These are phyloP conservation scores for Spodoptera littoralis DNA, from an alignment of 2,888 invertebrate genomes.

Conservation along the genomic window DNA sequence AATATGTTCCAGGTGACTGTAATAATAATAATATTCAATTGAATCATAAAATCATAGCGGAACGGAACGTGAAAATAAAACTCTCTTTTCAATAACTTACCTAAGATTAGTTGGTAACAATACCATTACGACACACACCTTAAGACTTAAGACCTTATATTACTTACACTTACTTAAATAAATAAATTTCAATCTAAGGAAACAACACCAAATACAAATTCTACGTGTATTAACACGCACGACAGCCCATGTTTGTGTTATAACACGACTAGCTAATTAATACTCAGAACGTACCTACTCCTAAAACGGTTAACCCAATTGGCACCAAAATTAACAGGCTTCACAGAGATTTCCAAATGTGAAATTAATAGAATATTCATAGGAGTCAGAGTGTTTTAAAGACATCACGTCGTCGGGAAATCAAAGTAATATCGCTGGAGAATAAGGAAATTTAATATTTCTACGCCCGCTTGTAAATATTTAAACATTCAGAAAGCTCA, in stretches of 20 bases:
- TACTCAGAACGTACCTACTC: constrained; percentile 45
- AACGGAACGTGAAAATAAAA: too few relatives aligned
- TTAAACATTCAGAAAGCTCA: neutral
- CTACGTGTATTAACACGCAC: constrained; percentile 15
- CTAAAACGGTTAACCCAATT: constrained; percentile 55
- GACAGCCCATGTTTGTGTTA: constrained; percentile 33
- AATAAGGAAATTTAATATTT: constrained; percentile 13
- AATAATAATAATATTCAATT: too few relatives aligned
- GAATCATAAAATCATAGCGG: too few relatives aligned
- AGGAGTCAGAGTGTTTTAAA: constrained; percentile 38
- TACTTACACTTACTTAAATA: constrained; percentile 8
- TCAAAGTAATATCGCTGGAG: constrained; percentile 21
- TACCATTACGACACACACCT: constrained; percentile 1
- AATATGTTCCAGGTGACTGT: too few relatives aligned
- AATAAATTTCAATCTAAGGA: constrained; percentile 13
- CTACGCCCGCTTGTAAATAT: neutral
- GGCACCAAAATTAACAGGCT: constrained; percentile 52
- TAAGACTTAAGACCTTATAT: constrained; percentile 10
- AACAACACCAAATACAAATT: constrained; percentile 18
- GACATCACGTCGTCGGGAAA: constrained; percentile 38
- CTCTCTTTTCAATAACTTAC: too few relatives aligned
- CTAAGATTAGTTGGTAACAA: too few relatives aligned
- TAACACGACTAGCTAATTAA: constrained; percentile 53
- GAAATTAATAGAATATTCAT: constrained; percentile 55
- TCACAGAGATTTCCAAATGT: constrained; percentile 49